phyloP scores from a whole-genome alignment of 1,140 invertebrate species.

The Apis laboriosa region DNA sequence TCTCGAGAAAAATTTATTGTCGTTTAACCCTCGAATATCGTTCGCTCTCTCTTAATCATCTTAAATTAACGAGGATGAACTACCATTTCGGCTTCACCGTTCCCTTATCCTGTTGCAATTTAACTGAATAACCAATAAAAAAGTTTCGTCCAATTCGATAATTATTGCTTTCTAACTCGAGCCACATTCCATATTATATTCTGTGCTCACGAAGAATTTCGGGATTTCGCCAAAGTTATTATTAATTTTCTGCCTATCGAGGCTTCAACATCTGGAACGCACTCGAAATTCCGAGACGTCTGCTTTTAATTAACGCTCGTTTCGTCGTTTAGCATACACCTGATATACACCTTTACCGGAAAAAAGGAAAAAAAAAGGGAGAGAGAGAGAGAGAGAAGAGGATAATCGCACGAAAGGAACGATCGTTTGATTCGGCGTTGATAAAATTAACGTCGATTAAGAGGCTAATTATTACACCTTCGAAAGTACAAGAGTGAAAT shows the following conservation, averaged over 20 bases:
- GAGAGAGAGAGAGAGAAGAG: neutral
- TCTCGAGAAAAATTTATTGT: neutral
- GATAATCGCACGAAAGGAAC: neutral
- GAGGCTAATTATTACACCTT: neutral
- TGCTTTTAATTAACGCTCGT: constrained; percentile 67
- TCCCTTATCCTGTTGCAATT: neutral
- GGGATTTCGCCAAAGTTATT: constrained; percentile 64
- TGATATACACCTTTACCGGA: constrained; percentile 31
- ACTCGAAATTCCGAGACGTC: constrained; percentile 61
- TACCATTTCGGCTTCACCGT: neutral
- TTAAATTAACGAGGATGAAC: constrained; percentile 2
- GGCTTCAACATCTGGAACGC: constrained; percentile 59
- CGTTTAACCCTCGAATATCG: neutral
- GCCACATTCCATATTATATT: constrained; percentile 45
- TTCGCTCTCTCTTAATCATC: neutral
- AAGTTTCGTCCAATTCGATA: constrained; percentile 56
- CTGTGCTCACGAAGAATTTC: constrained; percentile 53
- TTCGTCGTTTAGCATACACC: constrained; percentile 27
- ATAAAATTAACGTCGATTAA: constrained; percentile 13
- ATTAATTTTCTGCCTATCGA: constrained; percentile 66
- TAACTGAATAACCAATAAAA: constrained; percentile 15
- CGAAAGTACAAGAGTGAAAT: neutral
- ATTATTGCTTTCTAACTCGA: constrained; percentile 53
- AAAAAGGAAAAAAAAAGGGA: neutral
- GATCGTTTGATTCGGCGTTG: constrained; percentile 1